Percentiles rank a stretch among this genome's conserved stretches.
These are phyloP conservation scores for Apostichopus japonicus DNA, from an alignment of 35 echinoderm and acorn worm genomes.

Conservation along the genomic window DNA sequence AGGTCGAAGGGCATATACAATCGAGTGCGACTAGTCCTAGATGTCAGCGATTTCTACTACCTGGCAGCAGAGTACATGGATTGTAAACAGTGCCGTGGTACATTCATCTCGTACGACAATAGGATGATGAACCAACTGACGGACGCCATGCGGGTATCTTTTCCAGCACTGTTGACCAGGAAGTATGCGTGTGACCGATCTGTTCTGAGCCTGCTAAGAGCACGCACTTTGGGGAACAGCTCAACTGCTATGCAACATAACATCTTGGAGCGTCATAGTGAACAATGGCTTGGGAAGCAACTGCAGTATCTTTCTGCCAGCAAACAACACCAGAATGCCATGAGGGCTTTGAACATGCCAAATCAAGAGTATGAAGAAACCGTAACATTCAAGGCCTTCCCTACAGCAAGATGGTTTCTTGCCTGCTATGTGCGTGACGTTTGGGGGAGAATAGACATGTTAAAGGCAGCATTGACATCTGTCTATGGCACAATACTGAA, in stretches of 20 bases:
- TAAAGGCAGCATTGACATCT: conserved; percentile 19
- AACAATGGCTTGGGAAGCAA: neutral
- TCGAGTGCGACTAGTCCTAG: conserved; percentile 21
- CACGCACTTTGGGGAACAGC: neutral
- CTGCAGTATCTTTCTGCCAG: neutral
- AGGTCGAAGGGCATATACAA: conserved; percentile 24
- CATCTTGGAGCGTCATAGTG: neutral
- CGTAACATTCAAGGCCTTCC: neutral
- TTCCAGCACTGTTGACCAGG: neutral
- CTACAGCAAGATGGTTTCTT: neutral
- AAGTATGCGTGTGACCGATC: conserved; percentile 6
- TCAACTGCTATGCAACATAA: neutral
- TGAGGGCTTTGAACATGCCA: neutral
- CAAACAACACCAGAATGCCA: neutral
- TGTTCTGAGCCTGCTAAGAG: neutral
- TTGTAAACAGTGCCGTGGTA: neutral
- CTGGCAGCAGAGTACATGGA: conserved; percentile 22
- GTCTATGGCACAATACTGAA: neutral
- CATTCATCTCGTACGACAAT: neutral
- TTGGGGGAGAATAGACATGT: neutral
- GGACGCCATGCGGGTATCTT: neutral
- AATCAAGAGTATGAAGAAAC: neutral
- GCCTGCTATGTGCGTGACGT: neutral
- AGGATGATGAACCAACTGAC: neutral
- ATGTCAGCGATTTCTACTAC: conserved; percentile 7